These are phyloP conservation scores for Eulemur rufifrons DNA, from an alignment of 2,113 vertebrate genomes.

Conservation along the genomic window DNA sequence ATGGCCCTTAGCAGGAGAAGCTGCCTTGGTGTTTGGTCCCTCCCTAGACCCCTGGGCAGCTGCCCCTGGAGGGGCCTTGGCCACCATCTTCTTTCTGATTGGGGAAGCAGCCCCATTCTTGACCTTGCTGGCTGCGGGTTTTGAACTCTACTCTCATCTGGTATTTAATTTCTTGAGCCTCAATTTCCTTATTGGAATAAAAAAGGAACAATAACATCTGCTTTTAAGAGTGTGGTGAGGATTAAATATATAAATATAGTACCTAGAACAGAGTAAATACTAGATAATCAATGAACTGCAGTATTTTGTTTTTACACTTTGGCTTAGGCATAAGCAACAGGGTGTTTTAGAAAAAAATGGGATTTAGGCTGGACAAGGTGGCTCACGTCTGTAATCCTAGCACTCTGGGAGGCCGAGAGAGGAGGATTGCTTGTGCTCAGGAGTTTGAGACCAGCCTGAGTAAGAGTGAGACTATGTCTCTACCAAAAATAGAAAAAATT, in stretches of 20 bases:
- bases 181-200: conserved; percentile 20
- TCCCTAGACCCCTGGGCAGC: background rate
- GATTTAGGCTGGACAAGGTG: background rate
- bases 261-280: background rate
- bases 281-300: background rate
- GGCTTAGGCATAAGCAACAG: conserved; percentile 1
- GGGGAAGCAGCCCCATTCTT: background rate
- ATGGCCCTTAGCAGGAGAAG: background rate
- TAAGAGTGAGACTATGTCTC: background rate
- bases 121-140: background rate
- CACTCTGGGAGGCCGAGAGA: background rate
- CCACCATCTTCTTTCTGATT: background rate
- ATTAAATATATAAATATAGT: background rate
- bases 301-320: conserved; percentile 35
- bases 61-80: background rate
- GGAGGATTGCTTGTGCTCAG: background rate
- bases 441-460: background rate
- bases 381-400: background rate
- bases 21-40: background rate
- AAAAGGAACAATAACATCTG: background rate
- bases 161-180: background rate
- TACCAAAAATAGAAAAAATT: background rate
- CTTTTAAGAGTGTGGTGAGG: background rate
- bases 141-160: too few species aligned
- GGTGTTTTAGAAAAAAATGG: background rate